Conservation (phyloP, 2,797 vertebrate genomes). For the Rhinogobio ventralis region DNA sequence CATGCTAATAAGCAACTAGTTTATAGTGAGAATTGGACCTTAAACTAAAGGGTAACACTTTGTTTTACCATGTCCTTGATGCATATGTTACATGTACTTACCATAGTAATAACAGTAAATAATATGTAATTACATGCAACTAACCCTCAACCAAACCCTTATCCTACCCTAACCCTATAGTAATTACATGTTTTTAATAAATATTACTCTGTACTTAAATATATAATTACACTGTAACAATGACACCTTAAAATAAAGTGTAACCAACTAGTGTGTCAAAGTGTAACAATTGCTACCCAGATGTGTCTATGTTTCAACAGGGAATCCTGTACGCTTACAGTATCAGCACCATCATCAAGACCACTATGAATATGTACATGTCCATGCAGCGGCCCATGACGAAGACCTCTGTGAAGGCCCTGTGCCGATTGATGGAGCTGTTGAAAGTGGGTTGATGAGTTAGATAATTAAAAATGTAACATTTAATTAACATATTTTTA, state of each 20-base stretch:
- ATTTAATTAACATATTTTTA: neutral
- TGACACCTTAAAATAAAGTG: too few species aligned
- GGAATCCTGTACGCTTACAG: slow-evolving; percentile 96
- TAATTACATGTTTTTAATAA: too few species aligned
- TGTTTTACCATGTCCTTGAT: too few species aligned
- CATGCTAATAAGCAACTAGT: neutral
- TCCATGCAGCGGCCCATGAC: slow-evolving; percentile 99
- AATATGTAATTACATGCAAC: too few species aligned
- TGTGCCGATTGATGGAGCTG: slow-evolving; percentile 93
- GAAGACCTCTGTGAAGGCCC: slow-evolving; percentile 95
- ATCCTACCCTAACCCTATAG: too few species aligned
- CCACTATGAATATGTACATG: slow-evolving; percentile 99
- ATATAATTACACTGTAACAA: too few species aligned
- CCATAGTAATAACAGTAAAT: too few species aligned
- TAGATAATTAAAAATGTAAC: too few species aligned
- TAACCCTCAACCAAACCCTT: too few species aligned
- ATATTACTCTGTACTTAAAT: too few species aligned
- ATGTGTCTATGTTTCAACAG: slow-evolving; percentile 70
- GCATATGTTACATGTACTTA: too few species aligned
- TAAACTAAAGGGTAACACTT: neutral
- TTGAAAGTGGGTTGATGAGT: slow-evolving; percentile 84
- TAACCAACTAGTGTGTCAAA: neutral
- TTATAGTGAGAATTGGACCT: neutral
- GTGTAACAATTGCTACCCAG: neutral
- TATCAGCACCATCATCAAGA: slow-evolving; percentile 95